phyloP scores from a whole-genome alignment of 2,113 vertebrate species.

The Malurus alboscapulatus region DNA sequence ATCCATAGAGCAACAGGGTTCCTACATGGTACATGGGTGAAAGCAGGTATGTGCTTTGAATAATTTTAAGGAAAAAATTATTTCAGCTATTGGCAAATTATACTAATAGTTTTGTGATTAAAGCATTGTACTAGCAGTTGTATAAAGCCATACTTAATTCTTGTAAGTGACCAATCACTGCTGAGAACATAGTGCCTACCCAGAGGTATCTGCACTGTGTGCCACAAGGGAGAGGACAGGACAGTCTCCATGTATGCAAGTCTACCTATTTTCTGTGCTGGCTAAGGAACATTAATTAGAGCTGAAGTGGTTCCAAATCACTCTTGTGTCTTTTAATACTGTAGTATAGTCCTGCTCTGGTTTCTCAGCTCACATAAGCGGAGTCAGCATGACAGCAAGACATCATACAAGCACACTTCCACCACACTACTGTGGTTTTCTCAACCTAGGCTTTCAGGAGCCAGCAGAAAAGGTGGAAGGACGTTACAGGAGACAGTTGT shows the following conservation, averaged over 20 bases:
- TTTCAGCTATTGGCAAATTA: neutral
- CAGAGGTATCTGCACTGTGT: neutral
- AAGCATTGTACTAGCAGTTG: neutral
- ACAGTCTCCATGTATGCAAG: rapidly evolving
- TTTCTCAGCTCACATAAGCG: neutral
- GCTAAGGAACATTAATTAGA: neutral
- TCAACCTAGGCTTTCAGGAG: neutral
- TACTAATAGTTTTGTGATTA: neutral
- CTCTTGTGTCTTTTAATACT: neutral
- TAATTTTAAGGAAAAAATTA: neutral
- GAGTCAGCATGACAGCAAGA: neutral
- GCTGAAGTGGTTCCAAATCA: neutral
- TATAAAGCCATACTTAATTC: neutral
- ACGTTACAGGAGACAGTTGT: neutral
- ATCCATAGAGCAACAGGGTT: neutral
- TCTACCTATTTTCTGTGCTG: rapidly evolving
- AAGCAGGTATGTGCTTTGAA: neutral
- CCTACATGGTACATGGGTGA: neutral
- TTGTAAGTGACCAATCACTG: neutral
- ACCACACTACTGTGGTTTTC: rapidly evolving
- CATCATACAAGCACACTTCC: neutral
- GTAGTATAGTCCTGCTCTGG: neutral
- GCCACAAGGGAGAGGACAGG: neutral
- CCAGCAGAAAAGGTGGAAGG: neutral
- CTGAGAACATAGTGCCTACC: neutral